Evolutionary conservation across 2,113 vertebrate genomes (phyloP), one percentile per base, ranked within the genome.

Genomic region (Promerops cafer): DNA sequence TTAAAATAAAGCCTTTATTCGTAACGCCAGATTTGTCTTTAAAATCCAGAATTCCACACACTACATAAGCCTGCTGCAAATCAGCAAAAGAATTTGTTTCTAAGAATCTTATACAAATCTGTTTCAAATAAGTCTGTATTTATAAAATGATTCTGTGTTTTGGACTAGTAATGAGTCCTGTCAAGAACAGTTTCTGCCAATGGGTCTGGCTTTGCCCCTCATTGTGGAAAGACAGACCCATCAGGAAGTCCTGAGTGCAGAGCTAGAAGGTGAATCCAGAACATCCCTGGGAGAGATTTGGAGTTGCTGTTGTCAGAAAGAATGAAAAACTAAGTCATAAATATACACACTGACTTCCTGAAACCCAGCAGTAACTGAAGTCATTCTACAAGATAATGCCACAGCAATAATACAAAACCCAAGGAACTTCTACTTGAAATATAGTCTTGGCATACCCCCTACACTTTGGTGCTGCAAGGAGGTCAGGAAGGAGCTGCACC

Each of bases 101-200:
- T 94, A 97, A 97, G 85, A 44, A 72, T 68, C 70, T 90, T 90
- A 94, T 5, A 83, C 42, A 96, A 91, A 93, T 65, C 57, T 69
- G 13, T 74, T 89, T 66, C 45, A 72, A 79, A 9, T 40, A 56
- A 47, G 33, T 75, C 40, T n/a, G 1, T n/a, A 37, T 42, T 42
- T 69, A 82, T 57, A 77, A 84, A 64, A 75, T 11, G 1, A 40
- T 49, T 53, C 40, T 22, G 8, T 64, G 26, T 31, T 91, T 64
- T 64, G 17, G 33, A 37, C n/a, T 17, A 3, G 28, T 10, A 31
- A 39, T 3, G 7, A 84, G 23, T 54, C 30, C 26, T 12, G 30
- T 9, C 47, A 77, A 60, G 5, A 79, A 23, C 1, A 26, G 37
- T 17, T 57, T 44, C 45, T 31, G 6, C 19, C 42, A 64, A 2